Evolutionary conservation across 2,888 invertebrate genomes (phyloP).

Genomic region (Mongoloraphidia duomilia): DNA sequence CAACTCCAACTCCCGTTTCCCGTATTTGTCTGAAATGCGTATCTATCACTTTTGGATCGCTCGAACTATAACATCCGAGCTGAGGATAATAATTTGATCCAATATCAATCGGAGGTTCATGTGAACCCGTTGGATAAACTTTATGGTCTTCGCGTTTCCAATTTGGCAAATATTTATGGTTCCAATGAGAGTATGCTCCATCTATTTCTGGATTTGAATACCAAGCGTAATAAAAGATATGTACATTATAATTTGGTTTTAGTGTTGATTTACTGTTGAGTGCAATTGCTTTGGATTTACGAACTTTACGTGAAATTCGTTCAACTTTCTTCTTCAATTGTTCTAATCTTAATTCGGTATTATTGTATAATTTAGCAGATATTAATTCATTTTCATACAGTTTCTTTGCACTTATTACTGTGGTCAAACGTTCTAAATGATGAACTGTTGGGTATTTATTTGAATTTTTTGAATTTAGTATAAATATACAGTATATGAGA

Average conservation of each 20-base stretch:
- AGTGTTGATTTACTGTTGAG: constrained; percentile 19
- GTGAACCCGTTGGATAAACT: constrained; percentile 32
- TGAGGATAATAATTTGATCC: constrained; percentile 37
- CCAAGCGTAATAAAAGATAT: constrained; percentile 27
- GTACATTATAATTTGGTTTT: constrained; percentile 21
- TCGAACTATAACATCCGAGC: constrained; percentile 38
- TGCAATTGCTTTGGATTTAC: constrained; percentile 16
- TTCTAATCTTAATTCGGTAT: constrained; percentile 17
- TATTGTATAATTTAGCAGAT: constrained; percentile 6
- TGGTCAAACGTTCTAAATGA: too few species aligned
- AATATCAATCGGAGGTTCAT: constrained; percentile 38
- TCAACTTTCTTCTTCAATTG: constrained; percentile 20
- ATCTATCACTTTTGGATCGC: constrained; percentile 29
- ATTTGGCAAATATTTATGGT: constrained; percentile 24
- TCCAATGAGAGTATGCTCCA: constrained; percentile 25
- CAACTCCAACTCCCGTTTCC: constrained; percentile 33
- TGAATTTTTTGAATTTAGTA: not conserved
- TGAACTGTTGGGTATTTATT: not conserved
- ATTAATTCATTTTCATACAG: not conserved
- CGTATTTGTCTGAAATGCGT: constrained; percentile 35
- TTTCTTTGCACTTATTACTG: too few species aligned
- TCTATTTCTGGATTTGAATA: constrained; percentile 23
- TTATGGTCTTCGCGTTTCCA: constrained; percentile 26
- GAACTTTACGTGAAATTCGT: constrained; percentile 19
- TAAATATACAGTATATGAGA: not conserved